These are phyloP conservation scores for Dolichotis patagonum DNA, from an alignment of 2,113 vertebrate genomes.

Conservation along the genomic window DNA sequence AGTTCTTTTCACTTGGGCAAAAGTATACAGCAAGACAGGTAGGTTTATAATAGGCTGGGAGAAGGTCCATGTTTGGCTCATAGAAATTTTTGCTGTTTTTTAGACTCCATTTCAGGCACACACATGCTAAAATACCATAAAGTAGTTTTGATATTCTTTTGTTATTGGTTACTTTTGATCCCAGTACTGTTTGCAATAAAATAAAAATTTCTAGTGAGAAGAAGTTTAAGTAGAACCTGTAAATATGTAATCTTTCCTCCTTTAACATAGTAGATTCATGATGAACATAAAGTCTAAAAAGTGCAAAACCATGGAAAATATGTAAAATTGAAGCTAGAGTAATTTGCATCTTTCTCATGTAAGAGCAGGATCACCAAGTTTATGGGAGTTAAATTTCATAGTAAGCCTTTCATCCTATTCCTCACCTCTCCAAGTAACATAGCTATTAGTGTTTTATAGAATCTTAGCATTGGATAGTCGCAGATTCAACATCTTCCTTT, in stretches of 20 bases:
- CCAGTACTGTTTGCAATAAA: neutral
- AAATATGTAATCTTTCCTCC: neutral
- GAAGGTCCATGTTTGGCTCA: no score
- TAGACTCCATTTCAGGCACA: neutral
- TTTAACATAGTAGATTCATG: neutral
- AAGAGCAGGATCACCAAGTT: neutral
- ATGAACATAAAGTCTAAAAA: neutral
- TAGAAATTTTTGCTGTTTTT: no score
- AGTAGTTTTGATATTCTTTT: neutral
- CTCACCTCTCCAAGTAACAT: neutral
- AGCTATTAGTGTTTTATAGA: neutral
- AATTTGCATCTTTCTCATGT: neutral
- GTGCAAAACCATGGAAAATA: neutral
- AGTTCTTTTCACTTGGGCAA: neutral
- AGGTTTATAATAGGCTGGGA: neutral
- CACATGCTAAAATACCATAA: neutral
- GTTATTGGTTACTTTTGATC: neutral
- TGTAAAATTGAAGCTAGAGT: neutral
- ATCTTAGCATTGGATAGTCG: neutral
- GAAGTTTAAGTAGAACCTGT: neutral
- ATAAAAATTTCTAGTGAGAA: neutral
- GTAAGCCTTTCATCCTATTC: neutral
- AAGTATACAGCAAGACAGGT: neutral
- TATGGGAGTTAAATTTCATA: neutral
- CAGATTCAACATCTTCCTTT: neutral